Conservation (phyloP, 2,113 vertebrate species). For the Mugil cephalus region DNA sequence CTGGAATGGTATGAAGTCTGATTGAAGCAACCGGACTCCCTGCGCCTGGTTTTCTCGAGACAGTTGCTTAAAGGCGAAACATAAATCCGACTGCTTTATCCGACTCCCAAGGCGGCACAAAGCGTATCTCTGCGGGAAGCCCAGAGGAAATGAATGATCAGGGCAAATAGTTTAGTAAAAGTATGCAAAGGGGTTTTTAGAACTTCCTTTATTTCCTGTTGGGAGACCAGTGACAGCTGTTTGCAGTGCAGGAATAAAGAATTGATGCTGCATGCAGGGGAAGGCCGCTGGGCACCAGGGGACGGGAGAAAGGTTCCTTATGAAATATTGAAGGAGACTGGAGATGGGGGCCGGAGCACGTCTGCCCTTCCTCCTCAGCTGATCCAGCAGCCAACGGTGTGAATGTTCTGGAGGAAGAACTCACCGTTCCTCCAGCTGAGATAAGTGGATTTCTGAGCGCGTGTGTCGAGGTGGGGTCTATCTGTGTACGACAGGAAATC, state of each 20-base stretch:
- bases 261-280: conserved; percentile 72
- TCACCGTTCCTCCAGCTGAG: conserved; percentile 54
- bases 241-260: conserved; percentile 77
- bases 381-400: conserved; percentile 61
- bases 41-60: conserved; percentile 5
- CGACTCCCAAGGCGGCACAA: conserved; percentile 26
- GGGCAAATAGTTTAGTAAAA: conserved; percentile 56
- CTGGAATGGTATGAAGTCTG: neutral
- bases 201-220: conserved; percentile 61
- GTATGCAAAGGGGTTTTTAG: conserved; percentile 59
- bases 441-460: conserved; percentile 56
- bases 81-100: conserved; percentile 33
- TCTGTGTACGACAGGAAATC: conserved; percentile 10
- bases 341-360: conserved; percentile 67
- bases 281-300: conserved; percentile 60
- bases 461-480: conserved; percentile 7
- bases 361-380: conserved; percentile 59
- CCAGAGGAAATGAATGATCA: conserved; percentile 59
- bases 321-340: conserved; percentile 80
- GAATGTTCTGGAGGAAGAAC: conserved; percentile 50
- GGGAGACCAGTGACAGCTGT: conserved; percentile 68
- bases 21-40: neutral
- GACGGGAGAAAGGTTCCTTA: conserved; percentile 75
- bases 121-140: conserved; percentile 16
- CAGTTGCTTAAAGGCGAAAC: conserved; percentile 31